phyloP scores from a whole-genome alignment of 2,797 vertebrate genomes.

The Nannoperca obscura region DNA sequence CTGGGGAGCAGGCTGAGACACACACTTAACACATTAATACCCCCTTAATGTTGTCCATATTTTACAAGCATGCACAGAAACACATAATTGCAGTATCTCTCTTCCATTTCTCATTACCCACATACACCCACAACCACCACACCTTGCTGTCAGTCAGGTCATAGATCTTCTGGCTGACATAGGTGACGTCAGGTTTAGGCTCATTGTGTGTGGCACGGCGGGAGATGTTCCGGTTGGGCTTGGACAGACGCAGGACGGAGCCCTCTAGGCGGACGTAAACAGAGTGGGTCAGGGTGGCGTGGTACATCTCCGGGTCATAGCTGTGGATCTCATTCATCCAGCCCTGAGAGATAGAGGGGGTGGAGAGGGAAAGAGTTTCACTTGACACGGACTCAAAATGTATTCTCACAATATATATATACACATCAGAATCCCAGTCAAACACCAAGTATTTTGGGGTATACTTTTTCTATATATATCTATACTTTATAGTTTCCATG shows the following conservation, averaged over 20 bases:
- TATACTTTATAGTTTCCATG: background rate
- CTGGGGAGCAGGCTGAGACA: conserved; percentile 9
- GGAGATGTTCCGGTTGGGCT: conserved; percentile 96
- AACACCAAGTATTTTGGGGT: background rate
- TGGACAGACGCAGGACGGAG: conserved; percentile 93
- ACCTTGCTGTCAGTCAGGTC: conserved; percentile 97
- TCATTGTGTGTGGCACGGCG: conserved; percentile 95
- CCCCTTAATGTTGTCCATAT: background rate
- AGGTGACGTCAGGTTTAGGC: conserved; percentile 93
- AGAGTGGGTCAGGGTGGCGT: conserved; percentile 96
- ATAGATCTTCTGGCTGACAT: conserved; percentile 98
- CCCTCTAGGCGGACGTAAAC: conserved; percentile 95
- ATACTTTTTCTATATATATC: no score
- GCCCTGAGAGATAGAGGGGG: conserved; percentile 81
- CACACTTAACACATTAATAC: conserved; percentile 18
- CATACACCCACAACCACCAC: conserved; percentile 33
- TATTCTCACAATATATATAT: background rate
- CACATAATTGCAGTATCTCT: conserved; percentile 3
- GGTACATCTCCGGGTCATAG: conserved; percentile 98
- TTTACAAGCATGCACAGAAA: conserved; percentile 7
- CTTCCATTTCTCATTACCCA: background rate
- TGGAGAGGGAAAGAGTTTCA: conserved; percentile 1
- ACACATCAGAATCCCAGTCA: background rate
- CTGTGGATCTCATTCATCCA: conserved; percentile 99
- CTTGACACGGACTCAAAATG: background rate